Percentiles rank a stretch among this genome's conserved stretches.
phyloP scores from a whole-genome alignment of 1,140 invertebrate species.

The Atta cephalotes region DNA sequence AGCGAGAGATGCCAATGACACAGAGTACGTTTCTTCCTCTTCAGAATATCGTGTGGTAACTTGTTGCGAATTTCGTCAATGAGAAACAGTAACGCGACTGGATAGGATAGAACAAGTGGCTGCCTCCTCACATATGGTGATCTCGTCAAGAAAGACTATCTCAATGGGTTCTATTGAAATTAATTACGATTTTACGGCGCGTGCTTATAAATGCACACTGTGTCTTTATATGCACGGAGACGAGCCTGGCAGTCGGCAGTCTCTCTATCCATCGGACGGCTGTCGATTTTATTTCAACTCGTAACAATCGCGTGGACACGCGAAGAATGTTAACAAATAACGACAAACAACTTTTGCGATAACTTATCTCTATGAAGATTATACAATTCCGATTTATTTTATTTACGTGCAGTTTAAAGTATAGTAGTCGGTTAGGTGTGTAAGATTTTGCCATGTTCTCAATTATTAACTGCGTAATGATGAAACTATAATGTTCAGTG shows the following conservation, averaged over 20 bases:
- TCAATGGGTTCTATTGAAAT: constrained; percentile 2
- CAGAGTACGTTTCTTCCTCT: not conserved
- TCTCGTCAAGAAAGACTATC: not conserved
- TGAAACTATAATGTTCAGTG: not conserved
- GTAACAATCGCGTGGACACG: not conserved
- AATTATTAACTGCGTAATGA: not conserved
- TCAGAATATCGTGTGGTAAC: not conserved
- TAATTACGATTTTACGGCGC: not conserved
- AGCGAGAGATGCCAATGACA: constrained; percentile 1
- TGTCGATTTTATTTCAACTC: not conserved
- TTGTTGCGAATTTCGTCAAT: not conserved
- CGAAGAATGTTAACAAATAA: not conserved
- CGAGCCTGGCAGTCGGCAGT: not conserved
- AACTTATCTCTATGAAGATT: not conserved
- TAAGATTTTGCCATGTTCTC: not conserved
- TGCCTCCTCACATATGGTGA: not conserved
- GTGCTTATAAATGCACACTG: not conserved
- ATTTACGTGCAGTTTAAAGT: not conserved
- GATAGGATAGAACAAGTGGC: not conserved
- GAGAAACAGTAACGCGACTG: not conserved
- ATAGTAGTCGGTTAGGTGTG: not conserved
- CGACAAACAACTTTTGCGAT: not conserved
- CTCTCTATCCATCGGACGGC: not conserved
- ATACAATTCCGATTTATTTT: not conserved
- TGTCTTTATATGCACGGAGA: not conserved